Conservation (phyloP, 2,797 vertebrate species). For the Alauda arvensis region DNA sequence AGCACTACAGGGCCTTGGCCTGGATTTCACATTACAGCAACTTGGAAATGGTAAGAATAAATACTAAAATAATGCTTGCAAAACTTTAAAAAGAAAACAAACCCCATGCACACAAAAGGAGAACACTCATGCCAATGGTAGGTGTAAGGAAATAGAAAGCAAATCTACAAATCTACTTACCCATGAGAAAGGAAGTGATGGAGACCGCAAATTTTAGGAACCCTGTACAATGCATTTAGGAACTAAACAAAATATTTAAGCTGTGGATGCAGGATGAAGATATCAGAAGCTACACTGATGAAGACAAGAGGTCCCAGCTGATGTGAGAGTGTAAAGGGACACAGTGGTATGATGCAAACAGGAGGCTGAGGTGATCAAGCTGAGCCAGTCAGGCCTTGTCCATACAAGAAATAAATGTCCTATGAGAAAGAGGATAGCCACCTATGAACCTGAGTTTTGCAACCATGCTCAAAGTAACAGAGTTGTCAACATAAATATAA, state of each 20-base stretch:
- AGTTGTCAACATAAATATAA: not conserved
- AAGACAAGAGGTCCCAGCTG: not conserved
- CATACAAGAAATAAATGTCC: not conserved
- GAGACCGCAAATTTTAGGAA: not conserved
- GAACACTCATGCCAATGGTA: accelerated
- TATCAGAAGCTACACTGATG: not conserved
- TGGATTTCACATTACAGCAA: not conserved
- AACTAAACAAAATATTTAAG: not conserved
- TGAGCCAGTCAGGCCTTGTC: not conserved
- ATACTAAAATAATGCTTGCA: not conserved
- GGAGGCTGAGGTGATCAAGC: not conserved
- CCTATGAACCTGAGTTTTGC: not conserved
- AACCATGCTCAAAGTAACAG: not conserved
- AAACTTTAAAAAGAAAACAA: not conserved
- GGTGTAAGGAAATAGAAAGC: not conserved
- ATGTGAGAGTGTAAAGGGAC: not conserved
- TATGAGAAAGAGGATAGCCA: not conserved
- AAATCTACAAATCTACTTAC: not conserved
- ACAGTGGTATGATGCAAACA: not conserved
- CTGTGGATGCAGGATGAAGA: not conserved
- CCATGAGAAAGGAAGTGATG: not conserved
- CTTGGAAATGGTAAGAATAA: not conserved
- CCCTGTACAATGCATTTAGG: not conserved
- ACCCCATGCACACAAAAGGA: too few relatives aligned
- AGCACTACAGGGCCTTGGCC: not conserved